Base-by-base conservation (phyloP, 1,140 invertebrate genomes). In the Piezodorus guildinii region DNA sequence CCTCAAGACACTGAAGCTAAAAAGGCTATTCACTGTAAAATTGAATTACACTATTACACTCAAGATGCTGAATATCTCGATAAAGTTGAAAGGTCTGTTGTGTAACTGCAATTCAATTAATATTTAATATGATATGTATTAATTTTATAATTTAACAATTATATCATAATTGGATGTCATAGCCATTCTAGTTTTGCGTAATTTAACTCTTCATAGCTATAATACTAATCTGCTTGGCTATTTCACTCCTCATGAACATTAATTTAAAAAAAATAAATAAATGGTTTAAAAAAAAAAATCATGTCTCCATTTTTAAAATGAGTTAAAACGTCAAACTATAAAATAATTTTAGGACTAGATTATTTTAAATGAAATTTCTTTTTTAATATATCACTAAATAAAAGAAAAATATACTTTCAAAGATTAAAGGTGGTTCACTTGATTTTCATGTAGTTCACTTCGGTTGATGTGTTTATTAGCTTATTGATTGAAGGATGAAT, bases 1-100 rank as follows among this genome's bases (percentile, higher is more conserved):
- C 91, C 91, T 1, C 78, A 77, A 68, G 91, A 94, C 74, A 76
- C 80, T 34, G 74, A 73, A 64, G 90, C 90, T 3, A 90, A 90
- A 76, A 76, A 77, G 51, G 83, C 81, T 15, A 92, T 94, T 60
- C 79, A 79, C n/a, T 79, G 82, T 65, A 84, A 81, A 69, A 81
- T 92, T 12, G 86, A 88, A 72, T 70, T 94, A 1, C 69, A 74
- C 3, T 78, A 78, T 70, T 78, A 75, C 54, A 86, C 84, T 1
- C 79, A 81, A 62, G 88, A 91, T 76, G 71, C 77, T 10, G 81
- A 83, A 71, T 94, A 93, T 74, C 76, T 94, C 63, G 72, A 76
- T 15, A 77, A 81, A 69, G 74, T 93, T 16, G 76, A 80, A 73
- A 79, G 73, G 23, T 64, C 14, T 60, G 45, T 23, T 60, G 4